These are phyloP conservation scores for Scolopax rusticola DNA, from an alignment of 2,797 vertebrate species.

Conservation along the genomic window DNA sequence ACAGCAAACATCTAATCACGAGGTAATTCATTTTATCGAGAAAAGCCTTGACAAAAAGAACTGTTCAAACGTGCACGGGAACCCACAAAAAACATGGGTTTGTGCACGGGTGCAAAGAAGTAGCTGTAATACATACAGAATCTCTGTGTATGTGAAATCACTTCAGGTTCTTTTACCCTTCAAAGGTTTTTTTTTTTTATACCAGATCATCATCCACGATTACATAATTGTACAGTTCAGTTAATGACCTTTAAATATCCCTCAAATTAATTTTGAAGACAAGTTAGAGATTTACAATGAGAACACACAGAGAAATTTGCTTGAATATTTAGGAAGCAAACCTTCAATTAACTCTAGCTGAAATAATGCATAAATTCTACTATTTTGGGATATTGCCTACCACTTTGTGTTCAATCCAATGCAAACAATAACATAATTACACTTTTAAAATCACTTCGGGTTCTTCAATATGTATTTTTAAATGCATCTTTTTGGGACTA, in stretches of 20 bases:
- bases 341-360: not conserved
- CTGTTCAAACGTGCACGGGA: not conserved
- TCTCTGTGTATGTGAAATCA: not conserved
- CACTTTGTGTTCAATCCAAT: not conserved
- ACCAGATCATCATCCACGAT: not conserved
- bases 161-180: not conserved
- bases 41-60: not conserved
- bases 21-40: not conserved
- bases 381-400: not conserved
- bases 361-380: not conserved
- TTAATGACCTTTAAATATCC: not conserved
- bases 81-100: not conserved
- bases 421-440: not conserved
- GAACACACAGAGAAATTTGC: not conserved
- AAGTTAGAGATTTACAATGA: not conserved
- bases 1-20: not conserved
- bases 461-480: not conserved
- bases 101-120: not conserved
- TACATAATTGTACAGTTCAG: not conserved
- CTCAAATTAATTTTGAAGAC: not conserved
- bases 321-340: not conserved
- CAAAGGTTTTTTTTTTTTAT: slow-evolving; percentile 13
- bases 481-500: not conserved
- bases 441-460: not conserved
- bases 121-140: not conserved